Evolutionary conservation across 2,797 vertebrate genomes (phyloP), one percentile per base, ranked within the genome.

Genomic region (Pangasius mekongensis): DNA sequence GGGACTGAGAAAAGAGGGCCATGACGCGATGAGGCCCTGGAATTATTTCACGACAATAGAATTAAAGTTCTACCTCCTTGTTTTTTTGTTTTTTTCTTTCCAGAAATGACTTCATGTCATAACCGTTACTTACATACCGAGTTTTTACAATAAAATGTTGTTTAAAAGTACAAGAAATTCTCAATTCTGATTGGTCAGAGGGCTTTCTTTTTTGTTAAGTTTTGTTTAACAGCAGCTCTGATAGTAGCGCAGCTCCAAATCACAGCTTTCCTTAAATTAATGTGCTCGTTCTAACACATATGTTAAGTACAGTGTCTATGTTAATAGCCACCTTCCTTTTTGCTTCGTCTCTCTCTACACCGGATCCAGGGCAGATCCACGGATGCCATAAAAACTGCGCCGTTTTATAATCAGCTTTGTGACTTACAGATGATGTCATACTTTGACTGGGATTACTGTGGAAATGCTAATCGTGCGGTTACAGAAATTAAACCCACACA

Each of bases 321-420:
- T 14, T 49, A 27, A 76, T n/a, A 49, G 16, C 5, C 11, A 49
- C 47, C 22, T 27, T 49, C 27, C 24, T 18, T 52, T 77, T n/a
- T n/a, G 47, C 74, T 27, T 74, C 74, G 1, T 30, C 74, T 77
- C 5, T 52, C 47, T 49, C 3, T 49, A 13, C 27, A 36, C 30
- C 3, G 4, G n/a, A 77, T 77, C 27, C 49, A 30, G 49, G 16
- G 47, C 30, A 14, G 33, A 81, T 89, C 71, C 22, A 89, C 30
- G 54, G 89, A 73, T 91, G 90, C 89, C 90, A 91, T 89, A 85
- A 92, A 88, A 93, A 86, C 88, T 80, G 88, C 86, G 85, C 83
- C 66, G 60, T 89, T 92, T 92, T 89, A 87, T 88, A 90, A 88
- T 80, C 56, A 66, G 85, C 78, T 85, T 74, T 86, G 54, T 87